phyloP scores from a whole-genome alignment of 2,113 vertebrate species.

The Ochotona princeps region DNA sequence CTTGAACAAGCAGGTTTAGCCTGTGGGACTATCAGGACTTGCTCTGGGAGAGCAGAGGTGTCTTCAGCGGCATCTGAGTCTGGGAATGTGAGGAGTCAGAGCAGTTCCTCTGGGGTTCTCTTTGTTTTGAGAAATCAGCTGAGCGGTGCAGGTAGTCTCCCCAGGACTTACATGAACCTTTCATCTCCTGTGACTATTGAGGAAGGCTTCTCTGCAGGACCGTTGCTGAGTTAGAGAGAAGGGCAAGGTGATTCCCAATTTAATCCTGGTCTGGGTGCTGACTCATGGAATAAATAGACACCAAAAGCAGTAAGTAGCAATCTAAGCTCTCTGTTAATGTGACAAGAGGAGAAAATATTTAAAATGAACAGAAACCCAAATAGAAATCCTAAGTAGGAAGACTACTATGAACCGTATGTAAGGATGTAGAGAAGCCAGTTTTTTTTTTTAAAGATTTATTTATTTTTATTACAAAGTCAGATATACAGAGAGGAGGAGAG shows the following conservation, averaged over 20 bases:
- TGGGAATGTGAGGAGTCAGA: neutral
- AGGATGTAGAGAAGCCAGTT: neutral
- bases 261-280: neutral
- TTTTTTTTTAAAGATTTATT: too few relatives aligned
- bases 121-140: slow-evolving; percentile 15
- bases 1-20: neutral
- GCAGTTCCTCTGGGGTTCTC: neutral
- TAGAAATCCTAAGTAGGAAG: neutral
- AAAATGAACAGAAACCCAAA: slow-evolving; percentile 39
- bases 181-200: neutral
- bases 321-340: slow-evolving; percentile 31
- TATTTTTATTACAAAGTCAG: too few relatives aligned
- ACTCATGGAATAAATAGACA: slow-evolving; percentile 49
- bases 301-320: neutral
- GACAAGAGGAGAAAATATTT: slow-evolving; percentile 26
- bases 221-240: neutral
- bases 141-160: neutral
- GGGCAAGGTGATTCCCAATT: neutral
- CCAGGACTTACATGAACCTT: neutral
- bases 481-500: too few relatives aligned
- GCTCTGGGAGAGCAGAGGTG: neutral
- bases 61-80: neutral
- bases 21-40: neutral
- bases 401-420: neutral
- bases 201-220: neutral